Evolutionary conservation across 2,888 invertebrate species (phyloP).

Genomic region (Labia minor): DNA sequence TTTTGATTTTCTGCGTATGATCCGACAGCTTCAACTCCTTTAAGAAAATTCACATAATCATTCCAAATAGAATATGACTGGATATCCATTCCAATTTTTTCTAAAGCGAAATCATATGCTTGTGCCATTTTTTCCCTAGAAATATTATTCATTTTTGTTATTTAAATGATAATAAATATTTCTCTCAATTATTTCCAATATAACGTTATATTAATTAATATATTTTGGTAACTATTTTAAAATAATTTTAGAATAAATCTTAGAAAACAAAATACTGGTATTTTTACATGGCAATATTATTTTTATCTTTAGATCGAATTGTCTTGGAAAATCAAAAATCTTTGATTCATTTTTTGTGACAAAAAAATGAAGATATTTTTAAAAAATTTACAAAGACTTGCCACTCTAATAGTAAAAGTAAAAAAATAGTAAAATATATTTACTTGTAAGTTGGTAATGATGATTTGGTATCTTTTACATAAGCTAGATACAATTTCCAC

Average conservation of each 20-base stretch:
- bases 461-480: constrained; percentile 96
- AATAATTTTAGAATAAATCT: constrained; percentile 19
- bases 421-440: constrained; percentile 34
- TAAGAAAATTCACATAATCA: constrained; percentile 93
- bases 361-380: no score
- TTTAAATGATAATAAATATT: neutral
- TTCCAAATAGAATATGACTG: constrained; percentile 95
- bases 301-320: no score
- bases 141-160: constrained; percentile 29
- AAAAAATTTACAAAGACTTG: no score
- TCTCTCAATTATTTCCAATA: constrained; percentile 16
- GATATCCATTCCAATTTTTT: constrained; percentile 97
- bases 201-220: neutral
- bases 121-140: constrained; percentile 97
- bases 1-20: constrained; percentile 99
- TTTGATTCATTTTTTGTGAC: no score
- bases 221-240: neutral
- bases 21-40: constrained; percentile 91
- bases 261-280: no score
- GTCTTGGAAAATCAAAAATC: no score
- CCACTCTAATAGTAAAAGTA: neutral
- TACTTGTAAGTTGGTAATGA: constrained; percentile 87
- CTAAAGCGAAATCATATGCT: constrained; percentile 97
- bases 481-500: constrained; percentile 95
- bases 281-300: no score